phyloP scores from a whole-genome alignment of 2,797 vertebrate species.

The Odontamblyopus lacepedii region DNA sequence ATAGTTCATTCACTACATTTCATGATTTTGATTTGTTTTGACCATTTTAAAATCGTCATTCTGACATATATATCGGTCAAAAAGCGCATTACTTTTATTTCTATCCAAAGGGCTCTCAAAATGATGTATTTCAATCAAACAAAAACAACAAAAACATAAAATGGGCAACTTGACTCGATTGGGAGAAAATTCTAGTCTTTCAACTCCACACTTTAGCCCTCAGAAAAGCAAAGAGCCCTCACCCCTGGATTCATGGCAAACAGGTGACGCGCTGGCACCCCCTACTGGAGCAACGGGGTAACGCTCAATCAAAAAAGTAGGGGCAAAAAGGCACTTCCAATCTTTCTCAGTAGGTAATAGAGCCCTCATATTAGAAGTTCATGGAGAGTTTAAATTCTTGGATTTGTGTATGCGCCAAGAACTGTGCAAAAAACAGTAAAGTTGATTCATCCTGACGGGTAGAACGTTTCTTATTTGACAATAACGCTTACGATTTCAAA shows the following conservation, averaged over 20 bases:
- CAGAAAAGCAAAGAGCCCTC: constrained; percentile 19
- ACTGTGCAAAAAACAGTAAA: constrained; percentile 69
- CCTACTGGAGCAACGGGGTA: constrained; percentile 42
- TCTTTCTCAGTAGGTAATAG: constrained; percentile 32
- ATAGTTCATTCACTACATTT: neutral
- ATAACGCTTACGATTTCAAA: neutral
- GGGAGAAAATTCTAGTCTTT: neutral
- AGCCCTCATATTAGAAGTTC: constrained; percentile 60
- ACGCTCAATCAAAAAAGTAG: constrained; percentile 26
- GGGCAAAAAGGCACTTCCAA: constrained; percentile 71
- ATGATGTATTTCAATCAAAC: neutral
- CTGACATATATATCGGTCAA: neutral
- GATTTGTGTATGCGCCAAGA: constrained; percentile 52
- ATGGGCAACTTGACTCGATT: neutral
- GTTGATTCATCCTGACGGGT: constrained; percentile 45
- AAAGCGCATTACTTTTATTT: neutral
- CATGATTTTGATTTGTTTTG: too few relatives aligned
- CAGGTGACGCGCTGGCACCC: constrained; percentile 43
- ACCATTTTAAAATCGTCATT: neutral
- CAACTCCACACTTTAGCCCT: constrained; percentile 3
- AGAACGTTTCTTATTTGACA: neutral
- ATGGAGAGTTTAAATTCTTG: constrained; percentile 51
- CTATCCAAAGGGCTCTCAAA: neutral
- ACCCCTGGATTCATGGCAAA: constrained; percentile 44
- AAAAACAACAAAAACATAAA: neutral